phyloP scores from a whole-genome alignment of 2,888 invertebrate genomes.

The Lottia scabra region DNA sequence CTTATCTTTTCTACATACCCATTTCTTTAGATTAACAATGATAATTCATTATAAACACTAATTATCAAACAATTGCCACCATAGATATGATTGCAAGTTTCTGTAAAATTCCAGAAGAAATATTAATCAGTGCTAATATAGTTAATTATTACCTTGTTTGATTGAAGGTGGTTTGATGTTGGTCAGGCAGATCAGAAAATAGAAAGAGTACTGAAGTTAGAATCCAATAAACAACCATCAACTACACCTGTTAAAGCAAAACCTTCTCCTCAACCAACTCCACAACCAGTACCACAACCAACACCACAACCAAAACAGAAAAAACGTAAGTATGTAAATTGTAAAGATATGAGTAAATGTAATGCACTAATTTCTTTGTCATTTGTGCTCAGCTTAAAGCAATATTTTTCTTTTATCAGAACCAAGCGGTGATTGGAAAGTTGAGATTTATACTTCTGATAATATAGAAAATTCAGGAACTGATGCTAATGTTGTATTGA shows the following conservation, averaged over 20 bases:
- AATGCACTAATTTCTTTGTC: too few relatives aligned
- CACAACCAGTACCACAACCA: neutral
- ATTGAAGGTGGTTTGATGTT: conserved; percentile 64
- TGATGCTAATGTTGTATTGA: conserved; percentile 59
- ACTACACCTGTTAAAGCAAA: conserved; percentile 12
- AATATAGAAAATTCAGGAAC: conserved; percentile 50
- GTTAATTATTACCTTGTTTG: conserved; percentile 5
- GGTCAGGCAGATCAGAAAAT: conserved; percentile 61
- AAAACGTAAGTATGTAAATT: neutral
- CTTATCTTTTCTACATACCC: too few relatives aligned
- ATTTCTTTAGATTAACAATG: too few relatives aligned
- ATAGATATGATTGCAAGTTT: too few relatives aligned
- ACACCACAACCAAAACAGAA: conserved; percentile 3
- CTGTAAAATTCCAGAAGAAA: too few relatives aligned
- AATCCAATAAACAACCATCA: conserved; percentile 12
- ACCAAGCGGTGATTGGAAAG: conserved; percentile 54
- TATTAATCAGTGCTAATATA: too few relatives aligned
- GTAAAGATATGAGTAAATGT: too few relatives aligned
- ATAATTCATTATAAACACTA: too few relatives aligned
- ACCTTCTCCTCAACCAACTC: conserved; percentile 10
- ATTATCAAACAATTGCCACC: too few relatives aligned
- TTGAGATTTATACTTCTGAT: conserved; percentile 46
- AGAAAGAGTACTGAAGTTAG: conserved; percentile 45
- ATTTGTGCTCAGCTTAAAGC: too few relatives aligned
- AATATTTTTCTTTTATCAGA: conserved; percentile 1